Conservation (phyloP, 2,888 invertebrate species). For the Spicauda simplicius region DNA sequence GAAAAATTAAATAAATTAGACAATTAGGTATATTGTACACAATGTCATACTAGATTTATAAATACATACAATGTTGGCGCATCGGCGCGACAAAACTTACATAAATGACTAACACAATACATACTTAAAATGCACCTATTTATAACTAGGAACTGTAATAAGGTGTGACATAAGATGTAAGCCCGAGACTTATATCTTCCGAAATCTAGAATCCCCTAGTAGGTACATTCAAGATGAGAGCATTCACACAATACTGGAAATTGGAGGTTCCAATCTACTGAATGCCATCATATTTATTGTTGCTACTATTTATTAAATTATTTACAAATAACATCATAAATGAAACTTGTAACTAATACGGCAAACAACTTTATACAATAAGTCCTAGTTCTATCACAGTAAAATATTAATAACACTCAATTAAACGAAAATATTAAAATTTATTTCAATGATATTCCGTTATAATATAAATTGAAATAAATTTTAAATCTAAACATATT, state of each 20-base stretch:
- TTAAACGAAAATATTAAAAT: conserved; percentile 44
- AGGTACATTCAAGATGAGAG: conserved; percentile 23
- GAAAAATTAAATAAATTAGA: conserved; percentile 13
- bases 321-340: conserved; percentile 30
- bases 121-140: conserved; percentile 79
- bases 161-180: conserved; percentile 47
- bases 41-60: conserved; percentile 31
- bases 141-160: conserved; percentile 73
- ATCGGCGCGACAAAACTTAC: conserved; percentile 39
- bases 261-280: conserved; percentile 4
- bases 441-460: conserved; percentile 28
- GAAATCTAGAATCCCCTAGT: conserved; percentile 28
- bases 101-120: conserved; percentile 39
- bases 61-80: conserved; percentile 24
- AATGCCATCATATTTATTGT: conserved; percentile 16
- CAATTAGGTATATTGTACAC: conserved; percentile 21
- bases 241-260: conserved; percentile 28
- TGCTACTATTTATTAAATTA: conserved; percentile 25
- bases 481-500: conserved; percentile 23
- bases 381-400: conserved; percentile 83
- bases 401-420: conserved; percentile 69
- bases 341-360: conserved; percentile 31
- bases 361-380: conserved; percentile 45
- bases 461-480: conserved; percentile 26
- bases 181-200: conserved; percentile 15